These are phyloP conservation scores for Vimba vimba DNA, from an alignment of 2,113 vertebrate species.

Conservation along the genomic window DNA sequence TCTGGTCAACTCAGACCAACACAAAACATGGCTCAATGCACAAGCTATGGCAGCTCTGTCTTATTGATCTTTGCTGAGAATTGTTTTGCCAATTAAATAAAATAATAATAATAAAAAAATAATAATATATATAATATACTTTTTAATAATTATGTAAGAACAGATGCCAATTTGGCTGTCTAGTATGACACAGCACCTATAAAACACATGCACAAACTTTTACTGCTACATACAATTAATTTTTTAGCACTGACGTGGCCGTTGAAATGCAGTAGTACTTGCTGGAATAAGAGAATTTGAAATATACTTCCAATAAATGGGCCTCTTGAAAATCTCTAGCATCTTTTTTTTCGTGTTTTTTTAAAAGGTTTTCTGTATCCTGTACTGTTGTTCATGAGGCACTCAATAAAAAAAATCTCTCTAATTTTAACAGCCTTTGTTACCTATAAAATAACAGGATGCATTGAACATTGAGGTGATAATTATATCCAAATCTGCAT, in stretches of 20 bases:
- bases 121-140: no score
- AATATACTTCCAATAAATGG: background rate
- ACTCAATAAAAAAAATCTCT: background rate
- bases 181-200: background rate
- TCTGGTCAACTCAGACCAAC: conserved; percentile 21
- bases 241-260: background rate
- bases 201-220: background rate
- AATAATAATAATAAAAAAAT: background rate
- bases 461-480: background rate
- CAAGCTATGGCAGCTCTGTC: background rate
- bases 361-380: background rate
- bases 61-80: background rate
- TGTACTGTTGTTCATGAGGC: background rate
- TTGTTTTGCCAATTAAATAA: background rate
- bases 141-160: background rate
- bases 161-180: background rate
- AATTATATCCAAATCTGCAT: background rate
- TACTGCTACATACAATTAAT: background rate
- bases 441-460: background rate
- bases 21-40: background rate
- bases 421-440: background rate
- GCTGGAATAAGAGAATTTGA: background rate
- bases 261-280: background rate
- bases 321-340: background rate
- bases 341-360: background rate